Conservation (phyloP, 2,113 vertebrate genomes). For the Crotalus viridis region DNA sequence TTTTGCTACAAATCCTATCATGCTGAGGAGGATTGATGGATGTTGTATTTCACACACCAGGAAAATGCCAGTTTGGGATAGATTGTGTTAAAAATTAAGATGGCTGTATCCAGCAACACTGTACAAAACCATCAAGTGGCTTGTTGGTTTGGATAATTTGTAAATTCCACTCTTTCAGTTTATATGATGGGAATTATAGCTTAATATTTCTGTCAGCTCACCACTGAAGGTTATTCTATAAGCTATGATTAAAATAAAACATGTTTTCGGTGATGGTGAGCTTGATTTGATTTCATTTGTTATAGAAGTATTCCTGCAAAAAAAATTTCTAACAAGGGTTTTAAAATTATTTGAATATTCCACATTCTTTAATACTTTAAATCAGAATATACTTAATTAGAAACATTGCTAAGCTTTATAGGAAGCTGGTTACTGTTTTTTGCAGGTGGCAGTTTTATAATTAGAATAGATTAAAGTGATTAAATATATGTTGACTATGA, state of each 20-base stretch:
- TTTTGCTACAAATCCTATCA: not conserved
- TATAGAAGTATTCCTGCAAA: not conserved
- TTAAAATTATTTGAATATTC: not conserved
- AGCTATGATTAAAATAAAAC: not conserved
- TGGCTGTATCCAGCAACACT: not conserved
- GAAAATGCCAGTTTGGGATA: not conserved
- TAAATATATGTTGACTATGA: constrained; percentile 42
- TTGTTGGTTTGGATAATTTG: not conserved
- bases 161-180: not conserved
- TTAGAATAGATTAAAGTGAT: constrained; percentile 47
- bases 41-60: not conserved
- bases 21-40: not conserved
- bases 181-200: not conserved
- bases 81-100: not conserved
- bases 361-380: not conserved
- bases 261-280: not conserved
- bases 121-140: not conserved
- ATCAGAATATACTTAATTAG: not conserved
- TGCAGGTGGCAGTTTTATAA: constrained; percentile 43
- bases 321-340: not conserved
- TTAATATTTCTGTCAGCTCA: not conserved
- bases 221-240: not conserved
- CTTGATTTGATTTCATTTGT: not conserved
- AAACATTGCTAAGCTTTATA: not conserved
- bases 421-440: not conserved